Conservation (phyloP, 1,140 invertebrate species). For the Thalassaphorura encarpata region DNA sequence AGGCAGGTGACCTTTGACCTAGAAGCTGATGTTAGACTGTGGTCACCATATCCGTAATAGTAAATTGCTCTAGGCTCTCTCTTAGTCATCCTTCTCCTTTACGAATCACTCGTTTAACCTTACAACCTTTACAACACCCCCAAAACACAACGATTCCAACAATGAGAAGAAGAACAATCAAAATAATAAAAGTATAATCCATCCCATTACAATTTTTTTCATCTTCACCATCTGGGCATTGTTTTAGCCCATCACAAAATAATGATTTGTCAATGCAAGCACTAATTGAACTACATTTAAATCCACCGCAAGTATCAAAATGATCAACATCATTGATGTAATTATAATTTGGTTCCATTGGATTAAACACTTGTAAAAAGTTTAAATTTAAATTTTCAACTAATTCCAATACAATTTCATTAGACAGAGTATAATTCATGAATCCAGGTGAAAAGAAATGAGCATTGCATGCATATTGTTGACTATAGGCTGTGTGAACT, state of each 20-base stretch:
- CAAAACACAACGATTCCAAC: neutral
- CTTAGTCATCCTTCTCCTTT: conserved; percentile 6
- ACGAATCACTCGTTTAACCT: neutral
- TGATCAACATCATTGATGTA: neutral
- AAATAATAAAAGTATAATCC: neutral
- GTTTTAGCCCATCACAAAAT: neutral
- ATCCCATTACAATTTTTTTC: neutral
- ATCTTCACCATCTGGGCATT: conserved; percentile 3
- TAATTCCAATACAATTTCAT: neutral
- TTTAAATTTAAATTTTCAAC: neutral
- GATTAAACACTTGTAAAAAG: conserved; percentile 3
- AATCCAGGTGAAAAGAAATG: neutral
- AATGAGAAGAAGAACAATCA: neutral
- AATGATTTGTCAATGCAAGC: conserved; percentile 4
- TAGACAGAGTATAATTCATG: neutral
- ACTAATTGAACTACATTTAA: neutral
- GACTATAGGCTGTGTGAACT: neutral
- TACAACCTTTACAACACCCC: neutral
- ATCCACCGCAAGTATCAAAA: conserved; percentile 9
- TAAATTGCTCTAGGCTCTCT: neutral
- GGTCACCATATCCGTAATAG: conserved; percentile 3
- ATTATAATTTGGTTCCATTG: neutral
- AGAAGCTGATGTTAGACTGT: conserved; percentile 1
- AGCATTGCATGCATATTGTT: neutral
- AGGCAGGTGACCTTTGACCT: too few species aligned